Evolutionary conservation across 2,113 vertebrate species (phyloP).

Genomic region (Falcunculus frontatus): DNA sequence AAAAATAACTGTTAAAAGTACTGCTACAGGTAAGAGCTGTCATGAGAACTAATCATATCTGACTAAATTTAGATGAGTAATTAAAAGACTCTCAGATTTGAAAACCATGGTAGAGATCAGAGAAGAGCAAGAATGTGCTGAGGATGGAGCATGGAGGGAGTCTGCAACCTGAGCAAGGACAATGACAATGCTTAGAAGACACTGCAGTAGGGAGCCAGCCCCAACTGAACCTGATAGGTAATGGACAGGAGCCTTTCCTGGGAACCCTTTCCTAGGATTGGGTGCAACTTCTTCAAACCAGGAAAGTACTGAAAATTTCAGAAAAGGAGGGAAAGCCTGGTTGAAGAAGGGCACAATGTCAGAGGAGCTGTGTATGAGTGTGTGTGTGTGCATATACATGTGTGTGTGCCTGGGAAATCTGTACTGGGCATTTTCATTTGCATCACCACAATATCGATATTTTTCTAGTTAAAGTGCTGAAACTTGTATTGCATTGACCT

Average conservation of each 20-base stretch:
- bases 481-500: neutral
- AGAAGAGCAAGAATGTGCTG: neutral
- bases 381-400: neutral
- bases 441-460: neutral
- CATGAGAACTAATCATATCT: neutral
- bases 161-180: neutral
- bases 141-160: neutral
- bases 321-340: neutral
- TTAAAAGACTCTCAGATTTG: neutral
- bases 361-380: rapidly evolving
- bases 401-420: neutral
- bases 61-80: neutral
- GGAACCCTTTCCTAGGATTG: neutral
- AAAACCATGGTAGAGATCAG: neutral
- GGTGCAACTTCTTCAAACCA: neutral
- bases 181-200: neutral
- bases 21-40: neutral
- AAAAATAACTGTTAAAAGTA: neutral
- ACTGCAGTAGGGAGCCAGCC: neutral
- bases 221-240: neutral
- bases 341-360: neutral
- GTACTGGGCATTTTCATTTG: neutral
- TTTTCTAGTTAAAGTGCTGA: neutral
- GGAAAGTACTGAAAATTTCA: neutral
- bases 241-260: neutral